Evolutionary conservation across 2,113 vertebrate genomes (phyloP).

Genomic region (Periophthalmus modestus): DNA sequence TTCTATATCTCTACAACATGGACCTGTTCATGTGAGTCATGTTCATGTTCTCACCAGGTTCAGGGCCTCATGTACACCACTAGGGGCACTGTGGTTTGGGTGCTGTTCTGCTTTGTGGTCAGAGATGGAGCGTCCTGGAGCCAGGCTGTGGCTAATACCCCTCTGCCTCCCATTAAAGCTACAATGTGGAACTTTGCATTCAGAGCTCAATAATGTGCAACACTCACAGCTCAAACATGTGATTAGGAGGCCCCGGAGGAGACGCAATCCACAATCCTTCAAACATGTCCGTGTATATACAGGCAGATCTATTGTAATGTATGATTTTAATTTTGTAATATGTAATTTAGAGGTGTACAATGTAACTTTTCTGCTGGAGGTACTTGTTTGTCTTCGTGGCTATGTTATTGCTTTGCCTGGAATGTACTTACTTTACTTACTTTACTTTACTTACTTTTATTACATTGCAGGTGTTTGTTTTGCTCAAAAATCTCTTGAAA

Average conservation of each 20-base stretch:
- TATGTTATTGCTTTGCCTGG: too few species aligned
- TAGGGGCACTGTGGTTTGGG: constrained; percentile 13
- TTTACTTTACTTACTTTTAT: too few species aligned
- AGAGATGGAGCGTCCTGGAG: constrained; percentile 1
- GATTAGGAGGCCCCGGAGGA: constrained; percentile 45
- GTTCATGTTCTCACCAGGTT: too few species aligned
- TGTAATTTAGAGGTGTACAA: too few species aligned
- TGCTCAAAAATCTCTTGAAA: too few species aligned
- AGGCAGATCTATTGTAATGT: constrained; percentile 47
- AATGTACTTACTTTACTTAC: too few species aligned
- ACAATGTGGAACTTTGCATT: neutral
- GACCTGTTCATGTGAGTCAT: too few species aligned
- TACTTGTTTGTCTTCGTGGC: too few species aligned
- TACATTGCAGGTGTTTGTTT: too few species aligned
- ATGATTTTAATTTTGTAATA: too few species aligned
- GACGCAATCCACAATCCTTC: constrained; percentile 32
- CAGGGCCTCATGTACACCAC: neutral
- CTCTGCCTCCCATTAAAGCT: constrained; percentile 19
- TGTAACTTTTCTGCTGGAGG: too few species aligned
- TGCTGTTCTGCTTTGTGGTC: constrained; percentile 26
- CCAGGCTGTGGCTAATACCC: constrained; percentile 6
- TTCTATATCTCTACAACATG: too few species aligned
- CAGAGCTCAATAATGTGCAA: constrained; percentile 31
- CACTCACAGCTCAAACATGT: constrained; percentile 21
- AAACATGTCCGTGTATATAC: constrained; percentile 23